Percentiles rank a stretch among this genome's conserved stretches.
Conservation (phyloP, 2,797 vertebrate species). For the Erithacus rubecula region DNA sequence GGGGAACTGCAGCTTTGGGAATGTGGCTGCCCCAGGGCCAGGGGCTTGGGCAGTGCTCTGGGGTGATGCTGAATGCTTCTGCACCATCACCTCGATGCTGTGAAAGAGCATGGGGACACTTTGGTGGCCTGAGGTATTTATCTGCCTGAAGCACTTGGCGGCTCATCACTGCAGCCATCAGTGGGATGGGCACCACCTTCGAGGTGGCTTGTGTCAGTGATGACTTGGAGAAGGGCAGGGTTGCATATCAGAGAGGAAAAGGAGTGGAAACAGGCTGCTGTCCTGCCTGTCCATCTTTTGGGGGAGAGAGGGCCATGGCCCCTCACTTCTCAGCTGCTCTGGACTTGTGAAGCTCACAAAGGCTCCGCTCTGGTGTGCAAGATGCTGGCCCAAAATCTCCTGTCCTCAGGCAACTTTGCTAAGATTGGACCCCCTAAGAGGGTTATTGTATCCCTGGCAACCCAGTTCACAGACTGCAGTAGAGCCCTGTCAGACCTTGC, state of each 20-base stretch:
- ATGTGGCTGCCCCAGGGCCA: no score
- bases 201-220: background rate
- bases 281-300: background rate
- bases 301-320: accelerated
- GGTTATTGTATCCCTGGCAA: accelerated
- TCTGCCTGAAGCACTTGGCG: background rate
- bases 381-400: background rate
- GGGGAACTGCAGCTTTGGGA: background rate
- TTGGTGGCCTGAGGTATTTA: background rate
- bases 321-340: background rate
- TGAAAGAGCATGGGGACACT: background rate
- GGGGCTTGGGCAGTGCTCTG: background rate
- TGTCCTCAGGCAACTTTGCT: background rate
- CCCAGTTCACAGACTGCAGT: background rate
- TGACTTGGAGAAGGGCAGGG: background rate
- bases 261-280: background rate
- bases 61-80: background rate
- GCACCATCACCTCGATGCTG: accelerated
- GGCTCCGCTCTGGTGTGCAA: background rate
- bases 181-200: background rate
- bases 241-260: background rate
- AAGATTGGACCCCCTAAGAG: background rate
- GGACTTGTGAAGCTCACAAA: background rate
- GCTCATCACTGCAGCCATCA: background rate
- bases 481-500: accelerated